Base-by-base conservation (phyloP, 1,140 invertebrate genomes). In the Cotesia vestalis region DNA sequence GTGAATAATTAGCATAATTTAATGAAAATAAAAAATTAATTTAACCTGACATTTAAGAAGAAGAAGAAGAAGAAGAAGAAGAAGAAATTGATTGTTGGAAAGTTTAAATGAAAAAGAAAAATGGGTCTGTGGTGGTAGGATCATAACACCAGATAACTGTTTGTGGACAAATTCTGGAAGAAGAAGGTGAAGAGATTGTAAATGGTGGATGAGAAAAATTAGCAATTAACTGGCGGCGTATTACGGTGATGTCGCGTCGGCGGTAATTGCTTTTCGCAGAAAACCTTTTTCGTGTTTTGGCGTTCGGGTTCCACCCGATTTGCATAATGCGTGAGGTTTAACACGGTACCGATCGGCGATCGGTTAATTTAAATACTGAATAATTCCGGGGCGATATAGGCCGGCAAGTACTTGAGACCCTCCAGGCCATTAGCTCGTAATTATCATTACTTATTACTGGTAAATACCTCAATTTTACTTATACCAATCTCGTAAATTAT, bases 361-460 rank as follows among this genome's bases (percentile, higher is more conserved):
- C 83, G 82, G 81, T 84, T 82, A 84, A 85, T 86, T 85, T 86
- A 82, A 85, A 86, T 85, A 84, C 79, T 78, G 81, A 78, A 81
- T 82, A 73, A 73, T 70, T 52, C 35, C 64, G 73, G 68, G 62
- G 53, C 66, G 6, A 46, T 46, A 46, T 74, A 57, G 71, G 71
- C 63, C 67, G 74, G 68, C 74, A 66, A 68, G 78, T 27, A 27
- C 27, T 2, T 27, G 75, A 73, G 72, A 76, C 73, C 64, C 71
- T 70, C 55, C 77, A 78, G 63, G 74, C 79, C 83, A 83, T 84
- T 83, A 81, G 78, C 81, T 83, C 81, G 82, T 84, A 84, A 85
- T 84, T 85, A 83, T 83, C 80, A 79, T 83, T 85, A 84, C 83
- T 86, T 84, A 85, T 85, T 81, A 76, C 76, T 78, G 75, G 74